Percentiles rank a stretch among this genome's conserved stretches.
Conservation (phyloP, 92 coral and sea anemone species). For the Actinernus sp. region DNA sequence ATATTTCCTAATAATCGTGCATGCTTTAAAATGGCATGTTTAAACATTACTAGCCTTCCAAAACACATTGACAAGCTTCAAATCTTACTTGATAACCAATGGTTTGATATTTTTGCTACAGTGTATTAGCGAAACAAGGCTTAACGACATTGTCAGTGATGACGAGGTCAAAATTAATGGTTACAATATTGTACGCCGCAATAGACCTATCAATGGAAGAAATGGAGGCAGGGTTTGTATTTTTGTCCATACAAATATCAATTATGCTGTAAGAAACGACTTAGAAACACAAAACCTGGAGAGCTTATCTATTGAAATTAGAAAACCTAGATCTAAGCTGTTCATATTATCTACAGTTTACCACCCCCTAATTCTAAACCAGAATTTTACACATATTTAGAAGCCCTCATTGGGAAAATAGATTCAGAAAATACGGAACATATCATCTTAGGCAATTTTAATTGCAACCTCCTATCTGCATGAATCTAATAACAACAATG, state of each 20-base stretch:
- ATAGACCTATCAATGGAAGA: constrained; percentile 37
- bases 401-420: neutral
- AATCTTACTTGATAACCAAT: constrained; percentile 28
- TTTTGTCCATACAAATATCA: constrained; percentile 39
- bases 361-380: too few species aligned
- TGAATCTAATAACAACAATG: neutral
- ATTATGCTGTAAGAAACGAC: constrained; percentile 16
- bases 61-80: constrained; percentile 60
- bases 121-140: constrained; percentile 66
- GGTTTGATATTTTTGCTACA: constrained; percentile 46
- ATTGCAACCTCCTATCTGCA: neutral
- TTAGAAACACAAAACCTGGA: constrained; percentile 20
- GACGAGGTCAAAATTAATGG: constrained; percentile 54
- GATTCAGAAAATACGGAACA: neutral
- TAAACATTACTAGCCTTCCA: constrained; percentile 58
- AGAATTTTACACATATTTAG: too few species aligned
- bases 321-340: constrained; percentile 58
- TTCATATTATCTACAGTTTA: constrained; percentile 56
- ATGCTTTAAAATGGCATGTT: constrained; percentile 48
- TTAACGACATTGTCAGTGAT: constrained; percentile 51
- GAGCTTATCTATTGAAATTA: constrained; percentile 53
- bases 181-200: constrained; percentile 57
- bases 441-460: neutral
- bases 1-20: constrained; percentile 30
- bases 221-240: constrained; percentile 64